A percentile compares a stretch with the other conserved stretches of the same genome.
phyloP scores from a whole-genome alignment of 2,113 vertebrate species.

The Nyctibius bracteatus region DNA sequence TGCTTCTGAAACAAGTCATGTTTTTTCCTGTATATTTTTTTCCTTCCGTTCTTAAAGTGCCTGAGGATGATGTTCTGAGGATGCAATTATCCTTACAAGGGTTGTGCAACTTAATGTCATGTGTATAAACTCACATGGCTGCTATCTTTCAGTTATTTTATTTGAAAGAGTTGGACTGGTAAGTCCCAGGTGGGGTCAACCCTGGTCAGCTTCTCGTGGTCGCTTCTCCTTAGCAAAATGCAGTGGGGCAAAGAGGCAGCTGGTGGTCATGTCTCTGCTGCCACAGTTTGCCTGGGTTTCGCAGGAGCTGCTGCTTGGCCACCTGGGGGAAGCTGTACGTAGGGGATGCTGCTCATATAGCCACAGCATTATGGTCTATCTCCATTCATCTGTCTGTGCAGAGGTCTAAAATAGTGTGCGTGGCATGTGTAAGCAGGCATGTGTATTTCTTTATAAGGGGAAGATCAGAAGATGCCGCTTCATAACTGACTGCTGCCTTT shows the following conservation, averaged over 20 bases:
- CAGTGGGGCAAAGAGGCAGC: not conserved
- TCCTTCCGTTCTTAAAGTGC: not conserved
- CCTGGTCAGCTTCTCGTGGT: not conserved
- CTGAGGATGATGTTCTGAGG: not conserved
- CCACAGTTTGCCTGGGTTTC: not conserved
- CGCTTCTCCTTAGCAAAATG: not conserved
- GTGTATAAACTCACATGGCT: not conserved
- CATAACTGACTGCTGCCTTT: not conserved
- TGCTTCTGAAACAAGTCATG: not conserved
- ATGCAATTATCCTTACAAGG: not conserved
- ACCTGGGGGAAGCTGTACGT: not conserved
- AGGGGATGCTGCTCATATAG: not conserved
- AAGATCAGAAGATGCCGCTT: not conserved
- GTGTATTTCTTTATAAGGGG: not conserved
- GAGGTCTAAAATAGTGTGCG: not conserved
- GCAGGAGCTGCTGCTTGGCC: not conserved
- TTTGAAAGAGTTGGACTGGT: not conserved
- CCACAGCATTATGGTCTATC: not conserved
- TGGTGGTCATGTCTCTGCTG: fast-evolving
- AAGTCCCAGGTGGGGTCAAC: not conserved
- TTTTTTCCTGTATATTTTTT: constrained; percentile 22
- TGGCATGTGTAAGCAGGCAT: not conserved
- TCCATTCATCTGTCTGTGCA: not conserved
- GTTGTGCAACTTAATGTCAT: not conserved
- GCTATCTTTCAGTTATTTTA: not conserved